These are phyloP conservation scores for Tribolium madens DNA, from an alignment of 1,140 invertebrate species.

Conservation along the genomic window DNA sequence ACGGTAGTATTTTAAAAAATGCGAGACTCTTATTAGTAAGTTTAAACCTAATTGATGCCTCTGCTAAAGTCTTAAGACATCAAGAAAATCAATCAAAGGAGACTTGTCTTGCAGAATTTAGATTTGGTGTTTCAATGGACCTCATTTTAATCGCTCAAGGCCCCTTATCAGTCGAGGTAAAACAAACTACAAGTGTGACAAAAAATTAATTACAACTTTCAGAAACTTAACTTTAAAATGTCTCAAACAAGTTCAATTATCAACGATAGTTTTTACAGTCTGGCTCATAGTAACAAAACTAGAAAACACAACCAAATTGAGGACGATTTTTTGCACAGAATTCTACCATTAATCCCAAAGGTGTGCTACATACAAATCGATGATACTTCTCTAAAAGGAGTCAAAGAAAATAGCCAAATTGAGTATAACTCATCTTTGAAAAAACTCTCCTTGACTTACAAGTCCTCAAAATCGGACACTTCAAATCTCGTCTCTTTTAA, in stretches of 20 bases:
- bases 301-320: slow-evolving; percentile 43
- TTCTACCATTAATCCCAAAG: slow-evolving; percentile 80
- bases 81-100: slow-evolving; percentile 63
- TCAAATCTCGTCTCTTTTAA: slow-evolving; percentile 72
- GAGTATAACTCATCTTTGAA: slow-evolving; percentile 65
- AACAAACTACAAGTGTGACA: slow-evolving; percentile 30
- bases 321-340: slow-evolving; percentile 67
- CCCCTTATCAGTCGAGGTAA: slow-evolving; percentile 82
- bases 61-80: slow-evolving; percentile 67
- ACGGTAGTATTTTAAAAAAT: slow-evolving; percentile 80
- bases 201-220: slow-evolving; percentile 51
- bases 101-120: slow-evolving; percentile 76
- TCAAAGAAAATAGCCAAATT: slow-evolving; percentile 72
- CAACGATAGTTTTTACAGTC: slow-evolving; percentile 73
- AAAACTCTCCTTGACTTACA: slow-evolving; percentile 66
- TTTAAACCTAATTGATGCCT: slow-evolving; percentile 72
- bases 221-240: slow-evolving; percentile 81
- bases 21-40: slow-evolving; percentile 81
- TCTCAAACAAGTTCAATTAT: slow-evolving; percentile 76
- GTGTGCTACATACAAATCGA: slow-evolving; percentile 68
- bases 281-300: slow-evolving; percentile 31
- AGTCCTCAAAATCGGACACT: slow-evolving; percentile 64
- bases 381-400: slow-evolving; percentile 75
- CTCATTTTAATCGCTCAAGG: slow-evolving; percentile 81
- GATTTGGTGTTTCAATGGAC: slow-evolving; percentile 80